These are phyloP conservation scores for Euborellia annulipes DNA, from an alignment of 1,140 invertebrate genomes.

Conservation along the genomic window DNA sequence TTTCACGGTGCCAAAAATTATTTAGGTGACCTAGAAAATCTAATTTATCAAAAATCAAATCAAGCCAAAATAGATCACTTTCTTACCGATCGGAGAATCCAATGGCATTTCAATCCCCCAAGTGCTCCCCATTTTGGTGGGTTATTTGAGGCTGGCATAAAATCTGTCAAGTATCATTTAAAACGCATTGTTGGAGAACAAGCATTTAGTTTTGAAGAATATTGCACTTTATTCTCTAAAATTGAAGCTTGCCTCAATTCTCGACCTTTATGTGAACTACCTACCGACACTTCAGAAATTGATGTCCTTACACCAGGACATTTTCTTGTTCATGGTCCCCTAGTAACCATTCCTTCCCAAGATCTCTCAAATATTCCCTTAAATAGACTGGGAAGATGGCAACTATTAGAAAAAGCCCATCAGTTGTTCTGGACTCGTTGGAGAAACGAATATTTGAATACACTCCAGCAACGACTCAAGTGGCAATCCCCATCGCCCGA, in stretches of 20 bases:
- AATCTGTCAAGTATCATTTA: conserved; percentile 18
- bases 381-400: too few relatives aligned
- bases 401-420: too few relatives aligned
- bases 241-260: conserved; percentile 15
- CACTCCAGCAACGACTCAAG: too few relatives aligned
- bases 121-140: conserved; percentile 18
- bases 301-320: conserved; percentile 15
- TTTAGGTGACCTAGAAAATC: too few relatives aligned
- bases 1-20: too few relatives aligned
- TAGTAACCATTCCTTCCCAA: conserved; percentile 12
- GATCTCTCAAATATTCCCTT: not conserved
- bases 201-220: conserved; percentile 11
- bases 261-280: conserved; percentile 9
- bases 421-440: too few relatives aligned
- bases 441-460: too few relatives aligned
- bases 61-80: too few relatives aligned
- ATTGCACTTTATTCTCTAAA: conserved; percentile 12
- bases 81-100: too few relatives aligned
- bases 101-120: conserved; percentile 21
- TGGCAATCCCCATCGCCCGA: too few relatives aligned
- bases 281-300: conserved; percentile 9
- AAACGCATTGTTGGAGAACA: conserved; percentile 7
- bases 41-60: too few relatives aligned
- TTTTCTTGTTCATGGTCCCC: conserved; percentile 16
- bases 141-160: conserved; percentile 20